A percentile compares a stretch with the other conserved stretches of the same genome.
phyloP scores from a whole-genome alignment of 2,797 vertebrate genomes.

The Sparidentex hasta region DNA sequence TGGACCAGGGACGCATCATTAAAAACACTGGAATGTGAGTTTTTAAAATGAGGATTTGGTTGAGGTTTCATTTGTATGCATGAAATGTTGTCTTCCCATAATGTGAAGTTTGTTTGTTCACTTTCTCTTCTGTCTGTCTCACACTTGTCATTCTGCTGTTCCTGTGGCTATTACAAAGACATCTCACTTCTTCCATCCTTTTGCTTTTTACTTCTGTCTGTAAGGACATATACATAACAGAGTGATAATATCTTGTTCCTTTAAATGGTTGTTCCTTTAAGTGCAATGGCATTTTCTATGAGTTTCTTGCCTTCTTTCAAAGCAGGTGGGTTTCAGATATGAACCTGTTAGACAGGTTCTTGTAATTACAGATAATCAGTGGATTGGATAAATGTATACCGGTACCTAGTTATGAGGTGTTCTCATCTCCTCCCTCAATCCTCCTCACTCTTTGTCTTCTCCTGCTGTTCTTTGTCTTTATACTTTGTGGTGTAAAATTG shows the following conservation, averaged over 20 bases:
- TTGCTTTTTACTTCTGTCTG: neutral
- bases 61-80: too few relatives aligned
- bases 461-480: constrained; percentile 2
- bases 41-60: too few relatives aligned
- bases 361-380: neutral
- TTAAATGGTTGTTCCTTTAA: neutral
- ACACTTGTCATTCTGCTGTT: constrained; percentile 18
- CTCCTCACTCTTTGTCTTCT: constrained; percentile 21
- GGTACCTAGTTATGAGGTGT: neutral
- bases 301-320: too few relatives aligned
- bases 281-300: neutral
- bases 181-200: constrained; percentile 5
- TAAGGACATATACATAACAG: constrained; percentile 4
- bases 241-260: neutral
- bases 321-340: constrained; percentile 4
- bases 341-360: constrained; percentile 15
- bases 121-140: constrained; percentile 14
- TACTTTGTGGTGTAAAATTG: constrained; percentile 1
- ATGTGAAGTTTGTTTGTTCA: constrained; percentile 1
- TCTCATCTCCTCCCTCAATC: neutral
- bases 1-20: constrained; percentile 99
- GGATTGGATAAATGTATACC: neutral
- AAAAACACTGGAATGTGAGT: constrained; percentile 99
- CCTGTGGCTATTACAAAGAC: neutral
- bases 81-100: neutral